Evolutionary conservation across 2,113 vertebrate species (phyloP), one percentile per base, ranked within the genome.

Genomic region (Nannospalax galili): DNA sequence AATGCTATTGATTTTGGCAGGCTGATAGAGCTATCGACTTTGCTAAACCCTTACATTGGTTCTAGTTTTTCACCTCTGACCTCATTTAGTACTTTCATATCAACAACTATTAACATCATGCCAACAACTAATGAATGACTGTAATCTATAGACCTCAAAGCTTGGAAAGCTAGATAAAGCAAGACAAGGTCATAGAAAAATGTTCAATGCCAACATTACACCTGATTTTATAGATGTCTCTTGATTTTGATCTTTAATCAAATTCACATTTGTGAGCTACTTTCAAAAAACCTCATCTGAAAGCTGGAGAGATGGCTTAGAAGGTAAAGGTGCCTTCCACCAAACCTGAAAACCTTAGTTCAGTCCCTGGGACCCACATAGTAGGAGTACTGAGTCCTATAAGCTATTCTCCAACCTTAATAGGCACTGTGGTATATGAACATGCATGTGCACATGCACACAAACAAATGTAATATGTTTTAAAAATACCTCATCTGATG

Each of bases 151-250:
- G 0, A 92, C 9, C 22, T 92, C 40, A 35, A 75, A 40, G 40
- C 60, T 85, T 69, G 56, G 60, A 77, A 79, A 67, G 12, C 14
- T 67, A 65, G 12, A 52, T 84, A 52, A 52, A 52, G 11, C 6
- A 52, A 52, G 48, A 84, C 40, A 91, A 64, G 35, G 77, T 52
- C 40, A 81, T 81, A 86, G 35, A 93, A 73, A 73, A 82, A 60
- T 74, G 45, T 75, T 64, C 40, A 87, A 77, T 88, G 16, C 9
- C 37, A 89, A 87, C 64, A 56, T 75, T 60, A 79, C 7, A 28
- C 19, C 26, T 69, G 74, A 78, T 62, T 93, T 89, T 93, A 45
- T 32, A 90, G 58, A 88, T 77, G 45, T 93, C 67, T 84, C 35
- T 84, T 65, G 48, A 72, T 30, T 65, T 58, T 60, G 40, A 82